phyloP scores from a whole-genome alignment of 2,888 invertebrate genomes.

The Apotomis betuletana region DNA sequence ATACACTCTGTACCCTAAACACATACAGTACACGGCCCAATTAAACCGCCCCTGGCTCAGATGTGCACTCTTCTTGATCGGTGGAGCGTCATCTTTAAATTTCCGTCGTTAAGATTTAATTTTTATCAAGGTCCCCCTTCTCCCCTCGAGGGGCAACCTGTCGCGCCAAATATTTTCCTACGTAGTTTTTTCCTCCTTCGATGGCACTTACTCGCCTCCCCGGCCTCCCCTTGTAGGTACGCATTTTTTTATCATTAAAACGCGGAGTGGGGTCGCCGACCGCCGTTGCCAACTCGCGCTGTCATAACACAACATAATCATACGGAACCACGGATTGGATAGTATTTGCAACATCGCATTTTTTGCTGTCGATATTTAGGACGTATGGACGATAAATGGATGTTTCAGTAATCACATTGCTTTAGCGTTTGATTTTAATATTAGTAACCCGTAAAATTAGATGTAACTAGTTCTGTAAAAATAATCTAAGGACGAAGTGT shows the following conservation, averaged over 20 bases:
- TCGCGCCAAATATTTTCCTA: conserved; percentile 84
- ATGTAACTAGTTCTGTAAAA: too few species aligned
- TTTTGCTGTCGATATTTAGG: conserved; percentile 42
- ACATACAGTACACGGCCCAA: conserved; percentile 73
- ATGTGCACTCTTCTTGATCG: conserved; percentile 83
- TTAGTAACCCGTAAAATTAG: too few species aligned
- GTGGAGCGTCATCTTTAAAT: conserved; percentile 83
- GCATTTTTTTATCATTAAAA: conserved; percentile 85
- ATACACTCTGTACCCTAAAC: conserved; percentile 45
- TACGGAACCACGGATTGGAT: conserved; percentile 59
- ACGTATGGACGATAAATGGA: not conserved
- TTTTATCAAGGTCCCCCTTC: conserved; percentile 75
- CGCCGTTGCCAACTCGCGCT: conserved; percentile 77
- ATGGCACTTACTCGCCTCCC: conserved; percentile 82
- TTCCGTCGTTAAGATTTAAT: conserved; percentile 84
- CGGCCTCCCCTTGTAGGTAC: conserved; percentile 64
- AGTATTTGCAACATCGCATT: conserved; percentile 65
- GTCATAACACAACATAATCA: conserved; percentile 82
- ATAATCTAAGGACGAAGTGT: too few species aligned
- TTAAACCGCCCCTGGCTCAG: conserved; percentile 80
- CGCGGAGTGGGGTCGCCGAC: conserved; percentile 82
- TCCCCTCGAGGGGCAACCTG: conserved; percentile 70
- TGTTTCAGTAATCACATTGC: not conserved
- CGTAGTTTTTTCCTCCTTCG: conserved; percentile 83
- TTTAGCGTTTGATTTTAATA: too few species aligned